Evolutionary conservation across 35 echinoderm and acorn worm genomes (phyloP).

Genomic region (Lytechinus pictus): DNA sequence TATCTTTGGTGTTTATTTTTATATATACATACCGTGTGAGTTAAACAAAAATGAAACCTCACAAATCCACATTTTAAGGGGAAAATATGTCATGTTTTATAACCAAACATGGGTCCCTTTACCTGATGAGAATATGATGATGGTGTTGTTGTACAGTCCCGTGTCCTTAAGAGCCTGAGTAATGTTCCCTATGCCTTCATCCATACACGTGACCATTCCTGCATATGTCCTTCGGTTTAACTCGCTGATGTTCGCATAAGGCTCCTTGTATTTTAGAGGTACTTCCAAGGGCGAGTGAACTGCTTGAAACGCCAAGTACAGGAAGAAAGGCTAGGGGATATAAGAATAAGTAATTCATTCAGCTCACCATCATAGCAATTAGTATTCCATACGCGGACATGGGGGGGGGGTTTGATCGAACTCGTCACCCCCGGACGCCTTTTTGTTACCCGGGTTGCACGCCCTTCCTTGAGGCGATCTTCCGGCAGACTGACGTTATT

Average conservation of each 20-base stretch:
- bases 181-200: constrained; percentile 58
- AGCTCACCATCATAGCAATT: too few relatives aligned
- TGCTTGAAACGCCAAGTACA: constrained; percentile 78
- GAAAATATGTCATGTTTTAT: too few relatives aligned
- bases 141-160: constrained; percentile 65
- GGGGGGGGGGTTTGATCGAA: too few relatives aligned
- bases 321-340: constrained; percentile 58
- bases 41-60: too few relatives aligned
- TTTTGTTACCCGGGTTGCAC: too few relatives aligned
- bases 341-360: not conserved
- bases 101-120: not conserved
- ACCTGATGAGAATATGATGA: constrained; percentile 86
- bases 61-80: too few relatives aligned
- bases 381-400: too few relatives aligned
- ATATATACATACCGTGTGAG: too few relatives aligned
- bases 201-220: constrained; percentile 58
- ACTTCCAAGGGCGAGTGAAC: constrained; percentile 65
- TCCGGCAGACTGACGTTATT: too few relatives aligned
- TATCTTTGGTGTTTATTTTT: too few relatives aligned
- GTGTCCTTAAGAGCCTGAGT: constrained; percentile 17
- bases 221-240: not conserved
- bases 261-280: constrained; percentile 35
- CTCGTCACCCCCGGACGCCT: too few relatives aligned
- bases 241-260: constrained; percentile 32
- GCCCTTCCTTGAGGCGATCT: too few relatives aligned